phyloP scores from a whole-genome alignment of 2,797 vertebrate genomes.

The Graptemys geographica region DNA sequence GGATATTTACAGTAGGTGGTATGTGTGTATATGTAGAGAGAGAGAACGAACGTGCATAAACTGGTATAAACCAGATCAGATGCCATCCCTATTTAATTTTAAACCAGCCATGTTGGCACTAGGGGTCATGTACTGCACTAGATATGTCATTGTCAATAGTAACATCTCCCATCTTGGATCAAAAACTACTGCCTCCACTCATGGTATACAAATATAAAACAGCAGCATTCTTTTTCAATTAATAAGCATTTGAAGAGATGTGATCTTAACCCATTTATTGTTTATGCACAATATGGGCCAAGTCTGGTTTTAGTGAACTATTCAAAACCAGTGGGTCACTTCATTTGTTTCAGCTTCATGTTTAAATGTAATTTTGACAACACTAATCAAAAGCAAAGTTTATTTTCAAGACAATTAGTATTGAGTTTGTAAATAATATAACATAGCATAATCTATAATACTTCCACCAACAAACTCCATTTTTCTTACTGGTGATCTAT shows the following conservation, averaged over 20 bases:
- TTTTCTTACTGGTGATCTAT: neutral
- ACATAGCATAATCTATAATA: neutral
- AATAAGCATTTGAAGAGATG: neutral
- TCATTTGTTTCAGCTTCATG: neutral
- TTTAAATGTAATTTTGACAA: neutral
- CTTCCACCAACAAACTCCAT: neutral
- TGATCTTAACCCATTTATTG: neutral
- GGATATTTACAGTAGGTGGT: neutral
- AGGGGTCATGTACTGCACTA: neutral
- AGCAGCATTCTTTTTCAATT: neutral
- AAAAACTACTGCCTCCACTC: neutral
- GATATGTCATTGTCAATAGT: neutral
- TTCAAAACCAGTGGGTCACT: neutral
- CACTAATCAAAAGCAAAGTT: neutral
- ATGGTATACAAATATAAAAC: neutral
- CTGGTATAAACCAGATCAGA: neutral
- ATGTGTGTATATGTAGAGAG: neutral
- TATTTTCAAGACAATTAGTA: neutral
- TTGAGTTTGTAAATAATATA: neutral
- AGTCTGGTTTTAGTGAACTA: neutral
- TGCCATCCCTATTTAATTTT: neutral
- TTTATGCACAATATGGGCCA: neutral
- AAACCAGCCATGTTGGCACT: neutral
- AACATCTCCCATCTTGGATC: neutral
- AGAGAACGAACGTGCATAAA: neutral